A percentile compares a stretch with the other conserved stretches of the same genome.
Conservation (phyloP, 2,113 vertebrate genomes). For the Cettia cetti region DNA sequence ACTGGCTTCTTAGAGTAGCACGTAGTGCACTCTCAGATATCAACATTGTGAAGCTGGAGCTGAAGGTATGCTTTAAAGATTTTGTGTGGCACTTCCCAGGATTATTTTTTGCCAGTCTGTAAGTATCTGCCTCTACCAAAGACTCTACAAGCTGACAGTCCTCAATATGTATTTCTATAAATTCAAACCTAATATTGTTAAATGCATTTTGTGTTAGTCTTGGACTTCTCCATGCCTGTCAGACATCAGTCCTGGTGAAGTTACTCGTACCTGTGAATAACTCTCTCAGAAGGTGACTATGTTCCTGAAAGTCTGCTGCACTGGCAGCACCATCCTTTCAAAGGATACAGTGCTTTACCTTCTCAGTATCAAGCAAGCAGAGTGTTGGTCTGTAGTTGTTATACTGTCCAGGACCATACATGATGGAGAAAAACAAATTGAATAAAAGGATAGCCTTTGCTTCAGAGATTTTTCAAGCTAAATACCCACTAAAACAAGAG, state of each 20-base stretch:
- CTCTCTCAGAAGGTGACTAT: not conserved
- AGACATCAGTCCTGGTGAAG: not conserved
- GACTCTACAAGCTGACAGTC: not conserved
- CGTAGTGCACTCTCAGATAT: not conserved
- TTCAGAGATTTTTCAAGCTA: not conserved
- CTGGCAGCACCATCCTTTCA: not conserved
- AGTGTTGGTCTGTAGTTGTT: not conserved
- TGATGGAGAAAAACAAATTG: not conserved
- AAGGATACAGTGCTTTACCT: not conserved
- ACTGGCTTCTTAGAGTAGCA: not conserved
- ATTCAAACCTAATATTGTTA: not conserved
- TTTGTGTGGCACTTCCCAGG: not conserved
- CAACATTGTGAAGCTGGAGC: not conserved
- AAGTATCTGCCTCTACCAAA: not conserved
- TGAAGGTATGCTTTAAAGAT: not conserved
- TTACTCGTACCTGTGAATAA: not conserved
- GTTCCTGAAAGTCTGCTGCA: not conserved
- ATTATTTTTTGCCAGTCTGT: not conserved
- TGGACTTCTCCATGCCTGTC: not conserved
- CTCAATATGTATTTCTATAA: rapidly evolving
- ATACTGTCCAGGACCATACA: not conserved
- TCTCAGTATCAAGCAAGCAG: not conserved
- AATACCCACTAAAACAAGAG: not conserved
- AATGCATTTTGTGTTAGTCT: not conserved
- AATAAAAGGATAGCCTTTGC: not conserved